A percentile compares a stretch with the other conserved stretches of the same genome.
These are phyloP conservation scores for Taenioides sp. DNA, from an alignment of 2,797 vertebrate genomes.

Conservation along the genomic window DNA sequence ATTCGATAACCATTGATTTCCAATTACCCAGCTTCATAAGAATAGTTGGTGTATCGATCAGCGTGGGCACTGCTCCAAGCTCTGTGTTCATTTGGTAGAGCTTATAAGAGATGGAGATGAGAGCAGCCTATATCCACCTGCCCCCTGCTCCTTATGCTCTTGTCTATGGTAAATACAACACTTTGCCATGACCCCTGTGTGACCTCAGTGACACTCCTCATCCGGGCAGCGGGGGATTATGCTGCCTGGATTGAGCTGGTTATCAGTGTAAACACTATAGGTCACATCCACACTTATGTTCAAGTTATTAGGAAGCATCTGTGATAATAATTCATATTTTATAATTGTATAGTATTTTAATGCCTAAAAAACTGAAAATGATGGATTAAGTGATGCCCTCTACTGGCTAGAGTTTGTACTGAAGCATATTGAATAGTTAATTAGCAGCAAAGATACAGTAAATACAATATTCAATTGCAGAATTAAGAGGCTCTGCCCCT, in stretches of 20 bases:
- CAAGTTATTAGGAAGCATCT: background rate
- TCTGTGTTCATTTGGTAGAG: constrained; percentile 30
- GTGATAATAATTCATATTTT: background rate
- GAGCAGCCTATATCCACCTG: background rate
- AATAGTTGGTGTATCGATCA: constrained; percentile 45
- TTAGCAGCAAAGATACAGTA: background rate
- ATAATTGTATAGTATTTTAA: background rate
- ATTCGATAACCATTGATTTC: constrained; percentile 33
- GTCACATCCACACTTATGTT: background rate
- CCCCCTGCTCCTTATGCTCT: background rate
- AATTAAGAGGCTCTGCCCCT: no score
- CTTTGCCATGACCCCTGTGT: constrained; percentile 29
- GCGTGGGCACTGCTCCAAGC: constrained; percentile 30
- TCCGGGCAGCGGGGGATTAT: constrained; percentile 50
- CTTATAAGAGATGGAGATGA: constrained; percentile 28
- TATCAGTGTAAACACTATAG: constrained; percentile 16
- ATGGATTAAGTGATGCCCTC: background rate
- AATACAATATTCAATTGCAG: no score
- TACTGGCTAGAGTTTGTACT: background rate
- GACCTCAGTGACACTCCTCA: constrained; percentile 59
- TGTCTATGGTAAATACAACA: background rate
- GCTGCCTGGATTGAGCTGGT: constrained; percentile 20
- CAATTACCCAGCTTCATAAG: constrained; percentile 43
- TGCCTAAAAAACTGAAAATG: no score
- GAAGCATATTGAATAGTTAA: background rate